phyloP scores from a whole-genome alignment of 2,888 invertebrate species.

The Nezara viridula region DNA sequence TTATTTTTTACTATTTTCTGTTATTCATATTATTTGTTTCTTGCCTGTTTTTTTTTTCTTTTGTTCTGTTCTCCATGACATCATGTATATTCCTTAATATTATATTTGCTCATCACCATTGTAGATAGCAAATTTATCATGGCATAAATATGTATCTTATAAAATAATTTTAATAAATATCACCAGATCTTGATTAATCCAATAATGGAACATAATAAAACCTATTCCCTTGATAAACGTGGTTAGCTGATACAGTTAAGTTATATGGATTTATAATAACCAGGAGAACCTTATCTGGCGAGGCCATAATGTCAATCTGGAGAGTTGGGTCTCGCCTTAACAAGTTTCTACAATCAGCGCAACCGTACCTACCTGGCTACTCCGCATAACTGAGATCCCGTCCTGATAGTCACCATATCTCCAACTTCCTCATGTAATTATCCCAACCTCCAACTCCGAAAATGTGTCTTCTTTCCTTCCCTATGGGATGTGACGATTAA shows the following conservation, averaged over 20 bases:
- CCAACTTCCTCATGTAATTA: slow-evolving; percentile 26
- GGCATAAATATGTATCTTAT: too few species aligned
- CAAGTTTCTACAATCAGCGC: background rate
- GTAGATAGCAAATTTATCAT: too few species aligned
- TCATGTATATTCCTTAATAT: too few species aligned
- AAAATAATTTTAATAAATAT: too few species aligned
- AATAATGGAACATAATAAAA: background rate
- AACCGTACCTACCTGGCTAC: background rate
- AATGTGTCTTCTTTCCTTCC: slow-evolving; percentile 4
- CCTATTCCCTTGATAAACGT: background rate
- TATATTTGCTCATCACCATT: too few species aligned
- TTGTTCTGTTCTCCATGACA: too few species aligned
- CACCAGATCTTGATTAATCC: background rate
- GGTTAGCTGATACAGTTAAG: background rate
- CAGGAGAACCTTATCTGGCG: background rate
- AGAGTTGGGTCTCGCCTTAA: background rate
- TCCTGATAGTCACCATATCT: background rate
- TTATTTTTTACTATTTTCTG: too few species aligned
- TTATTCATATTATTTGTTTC: too few species aligned
- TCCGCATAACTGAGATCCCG: background rate
- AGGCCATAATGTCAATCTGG: slow-evolving; percentile 17
- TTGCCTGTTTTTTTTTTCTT: too few species aligned
- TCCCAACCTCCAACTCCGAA: background rate
- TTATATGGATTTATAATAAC: slow-evolving; percentile 36
- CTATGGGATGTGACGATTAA: background rate